Base-by-base conservation (phyloP, 1,140 invertebrate species). In the Globodera rostochiensis region DNA sequence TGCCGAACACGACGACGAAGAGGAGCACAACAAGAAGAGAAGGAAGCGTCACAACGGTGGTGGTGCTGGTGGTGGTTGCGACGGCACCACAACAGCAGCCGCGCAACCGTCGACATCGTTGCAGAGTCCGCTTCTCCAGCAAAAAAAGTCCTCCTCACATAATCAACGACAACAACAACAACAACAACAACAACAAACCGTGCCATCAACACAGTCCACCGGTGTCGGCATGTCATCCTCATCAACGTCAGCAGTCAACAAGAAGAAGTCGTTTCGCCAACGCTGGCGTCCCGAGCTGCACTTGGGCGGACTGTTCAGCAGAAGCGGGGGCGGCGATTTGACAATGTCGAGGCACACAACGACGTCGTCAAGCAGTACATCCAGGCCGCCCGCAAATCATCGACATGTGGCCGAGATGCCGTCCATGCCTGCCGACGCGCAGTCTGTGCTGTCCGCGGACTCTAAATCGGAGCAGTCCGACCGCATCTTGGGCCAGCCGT, bases 151-250 rank as follows among this genome's bases (percentile, higher is more conserved):
- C 60, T 66, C 60, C 13, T 66, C 60, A 21, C 60, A 21, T 21
- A 66, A 66, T 15, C 60, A 71, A 71, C 69, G 15, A 71, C 69
- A 46, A 21, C 69, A 36, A 19, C 69, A 71, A 6, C 60, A 66
- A n/a, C n/a, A n/a, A n/a, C n/a, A 71, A 71, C 69, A 71, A 6
- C 60, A 66, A 66, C 60, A 66, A 66, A 15, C 60, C 13, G 60
- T 15, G n/a, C 13, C 60, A 66, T 15, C 60, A 66, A 21, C 60
- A 15, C 13, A 13, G 3, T 66, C 60, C 60, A 21, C 60, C 60
- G n/a, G n/a, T 21, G 60, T 15, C 60, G 60, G 60, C 60, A 66
- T 21, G 13, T 15, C 60, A 21, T 15, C 60, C 13, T 2, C 60
- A 66, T 2, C 21, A 66, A 3, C 21, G 60, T 66, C 60, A 13